Conservation (phyloP, 92 coral and sea anemone genomes). For the Parazoanthus darwini region DNA sequence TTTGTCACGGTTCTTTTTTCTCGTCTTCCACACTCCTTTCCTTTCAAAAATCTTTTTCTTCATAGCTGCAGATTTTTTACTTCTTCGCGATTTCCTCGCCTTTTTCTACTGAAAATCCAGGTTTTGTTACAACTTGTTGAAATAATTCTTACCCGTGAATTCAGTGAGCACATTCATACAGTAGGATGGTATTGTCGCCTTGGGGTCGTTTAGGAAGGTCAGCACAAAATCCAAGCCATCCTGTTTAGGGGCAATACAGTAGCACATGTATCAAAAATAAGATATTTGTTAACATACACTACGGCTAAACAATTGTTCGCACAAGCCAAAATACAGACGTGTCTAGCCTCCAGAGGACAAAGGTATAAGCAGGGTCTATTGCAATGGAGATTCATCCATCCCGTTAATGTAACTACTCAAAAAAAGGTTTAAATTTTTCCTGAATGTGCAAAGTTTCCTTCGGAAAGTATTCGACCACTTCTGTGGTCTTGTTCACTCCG, state of each 20-base stretch:
- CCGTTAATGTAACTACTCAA: too few species aligned
- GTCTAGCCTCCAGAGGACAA: not conserved
- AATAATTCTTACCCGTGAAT: conserved; percentile 61
- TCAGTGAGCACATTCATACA: conserved; percentile 80
- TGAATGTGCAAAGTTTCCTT: too few species aligned
- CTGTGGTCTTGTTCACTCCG: too few species aligned
- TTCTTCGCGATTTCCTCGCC: too few species aligned
- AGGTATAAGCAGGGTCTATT: not conserved
- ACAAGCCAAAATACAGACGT: not conserved
- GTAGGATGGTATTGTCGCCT: conserved; percentile 76
- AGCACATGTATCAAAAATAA: not conserved
- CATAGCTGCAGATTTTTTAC: too few species aligned
- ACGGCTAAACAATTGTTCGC: not conserved
- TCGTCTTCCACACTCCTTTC: too few species aligned
- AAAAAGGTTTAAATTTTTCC: too few species aligned
- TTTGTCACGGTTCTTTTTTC: too few species aligned
- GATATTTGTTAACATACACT: not conserved
- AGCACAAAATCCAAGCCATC: conserved; percentile 90
- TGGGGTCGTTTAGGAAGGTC: conserved; percentile 79
- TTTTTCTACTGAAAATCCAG: not conserved
- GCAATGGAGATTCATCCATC: too few species aligned
- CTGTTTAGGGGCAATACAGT: conserved; percentile 28
- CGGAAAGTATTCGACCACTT: too few species aligned
- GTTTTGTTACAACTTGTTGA: not conserved
- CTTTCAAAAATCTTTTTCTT: too few species aligned